phyloP scores from a whole-genome alignment of 2,888 invertebrate genomes.

The Silvanus unidentatus region DNA sequence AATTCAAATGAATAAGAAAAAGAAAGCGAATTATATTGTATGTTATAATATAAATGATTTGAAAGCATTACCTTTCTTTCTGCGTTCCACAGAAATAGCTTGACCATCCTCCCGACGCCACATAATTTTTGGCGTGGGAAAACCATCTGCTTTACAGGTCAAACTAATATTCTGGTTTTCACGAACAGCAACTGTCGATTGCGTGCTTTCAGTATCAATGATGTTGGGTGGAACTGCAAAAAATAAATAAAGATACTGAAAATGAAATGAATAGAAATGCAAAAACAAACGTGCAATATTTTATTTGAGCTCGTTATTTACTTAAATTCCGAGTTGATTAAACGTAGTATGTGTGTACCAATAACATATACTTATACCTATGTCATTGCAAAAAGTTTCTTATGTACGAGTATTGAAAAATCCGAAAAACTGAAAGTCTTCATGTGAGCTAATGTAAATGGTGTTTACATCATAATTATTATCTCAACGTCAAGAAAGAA shows the following conservation, averaged over 20 bases:
- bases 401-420: too few species aligned
- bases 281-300: conserved; percentile 1
- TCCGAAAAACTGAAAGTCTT: too few species aligned
- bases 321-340: too few species aligned
- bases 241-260: conserved; percentile 15
- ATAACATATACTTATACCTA: too few species aligned
- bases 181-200: conserved; percentile 84
- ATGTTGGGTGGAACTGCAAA: conserved; percentile 88
- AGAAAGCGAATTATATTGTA: not conserved
- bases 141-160: conserved; percentile 85
- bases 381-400: too few species aligned
- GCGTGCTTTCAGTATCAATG: conserved; percentile 82
- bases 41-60: not conserved
- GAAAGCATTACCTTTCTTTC: conserved; percentile 69
- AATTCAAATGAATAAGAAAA: too few species aligned
- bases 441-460: too few species aligned
- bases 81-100: conserved; percentile 75
- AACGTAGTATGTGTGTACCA: too few species aligned
- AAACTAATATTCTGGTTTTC: conserved; percentile 93
- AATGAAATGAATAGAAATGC: not conserved
- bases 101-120: conserved; percentile 91
- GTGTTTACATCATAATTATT: too few species aligned
- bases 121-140: conserved; percentile 86
- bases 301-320: conserved; percentile 4
- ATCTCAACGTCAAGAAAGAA: too few species aligned